Evolutionary conservation across 2,113 vertebrate species (phyloP), one percentile per base, ranked within the genome.

Genomic region (Rhipidura dahli): DNA sequence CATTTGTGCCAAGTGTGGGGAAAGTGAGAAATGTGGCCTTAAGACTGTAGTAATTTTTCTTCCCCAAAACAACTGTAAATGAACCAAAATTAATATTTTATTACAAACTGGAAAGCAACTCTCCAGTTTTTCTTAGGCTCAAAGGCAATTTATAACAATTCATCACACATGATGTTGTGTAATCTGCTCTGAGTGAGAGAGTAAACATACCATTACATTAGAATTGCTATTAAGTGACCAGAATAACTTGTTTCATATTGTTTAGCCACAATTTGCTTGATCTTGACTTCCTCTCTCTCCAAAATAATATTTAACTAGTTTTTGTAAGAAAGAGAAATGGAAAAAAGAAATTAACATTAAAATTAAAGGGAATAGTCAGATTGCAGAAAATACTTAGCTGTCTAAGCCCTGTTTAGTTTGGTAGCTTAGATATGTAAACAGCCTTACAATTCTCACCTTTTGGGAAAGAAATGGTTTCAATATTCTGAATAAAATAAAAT

Each of bases 51-150:
- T 15, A 77, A 86, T 90, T 91, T 83, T 20, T 87, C 37, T 68
- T 84, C 26, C 42, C 18, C 18, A 47, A 79, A 95, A 77, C 42
- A 80, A n/a, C 75, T 90, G 66, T 73, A 94, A 94, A 90, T 66
- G 51, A 96, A 93, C 42, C 2, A 77, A 93, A 94, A 87, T 83
- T 73, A 92, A 33, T 70, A 88, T 85, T 95, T 90, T 63, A 69
- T 90, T 95, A 70, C 51, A 77, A 87, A 50, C 19, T 88, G 42
- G 35, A 93, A 86, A 78, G 35, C 56, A 83, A 45, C 6, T 77
- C 19, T 77, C 13, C 27, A 91, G 40, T 7, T 85, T 93, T 78
- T 95, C 42, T 87, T 87, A 57, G 39, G 75, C 82, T 93, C 30
- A 51, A 59, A 83, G 30, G 11, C 21, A 86, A 71, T 88, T 93